A percentile compares a stretch with the other conserved stretches of the same genome.
These are phyloP conservation scores for Sorex fumeus DNA, from an alignment of 2,113 vertebrate species.

Conservation along the genomic window DNA sequence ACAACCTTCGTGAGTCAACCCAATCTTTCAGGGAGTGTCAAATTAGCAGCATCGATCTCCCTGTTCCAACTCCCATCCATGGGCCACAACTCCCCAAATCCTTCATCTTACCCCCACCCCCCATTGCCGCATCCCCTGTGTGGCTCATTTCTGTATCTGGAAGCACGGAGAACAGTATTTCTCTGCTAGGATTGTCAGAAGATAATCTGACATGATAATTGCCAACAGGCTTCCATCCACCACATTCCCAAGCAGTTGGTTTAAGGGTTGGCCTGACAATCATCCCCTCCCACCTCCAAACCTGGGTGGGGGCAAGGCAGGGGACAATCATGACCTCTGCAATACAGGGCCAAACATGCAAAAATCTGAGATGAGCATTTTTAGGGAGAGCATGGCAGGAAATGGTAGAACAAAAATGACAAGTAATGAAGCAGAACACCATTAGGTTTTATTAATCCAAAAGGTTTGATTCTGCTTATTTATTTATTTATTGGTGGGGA, in stretches of 20 bases:
- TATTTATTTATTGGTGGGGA: no score
- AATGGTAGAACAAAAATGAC: neutral
- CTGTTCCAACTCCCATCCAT: neutral
- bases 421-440: neutral
- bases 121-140: neutral
- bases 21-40: neutral
- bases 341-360: neutral
- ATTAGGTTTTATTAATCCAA: neutral
- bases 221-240: neutral
- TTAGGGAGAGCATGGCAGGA: neutral
- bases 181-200: neutral
- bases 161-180: neutral
- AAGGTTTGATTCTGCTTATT: neutral
- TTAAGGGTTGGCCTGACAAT: neutral
- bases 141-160: neutral
- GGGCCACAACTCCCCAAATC: neutral
- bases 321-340: no score
- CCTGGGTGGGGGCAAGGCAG: neutral
- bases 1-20: neutral
- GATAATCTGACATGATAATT: neutral
- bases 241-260: neutral
- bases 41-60: neutral
- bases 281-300: neutral
- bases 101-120: neutral
- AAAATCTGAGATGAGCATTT: neutral